Conservation (phyloP, 2,113 vertebrate species). For the Cinclus cinclus region DNA sequence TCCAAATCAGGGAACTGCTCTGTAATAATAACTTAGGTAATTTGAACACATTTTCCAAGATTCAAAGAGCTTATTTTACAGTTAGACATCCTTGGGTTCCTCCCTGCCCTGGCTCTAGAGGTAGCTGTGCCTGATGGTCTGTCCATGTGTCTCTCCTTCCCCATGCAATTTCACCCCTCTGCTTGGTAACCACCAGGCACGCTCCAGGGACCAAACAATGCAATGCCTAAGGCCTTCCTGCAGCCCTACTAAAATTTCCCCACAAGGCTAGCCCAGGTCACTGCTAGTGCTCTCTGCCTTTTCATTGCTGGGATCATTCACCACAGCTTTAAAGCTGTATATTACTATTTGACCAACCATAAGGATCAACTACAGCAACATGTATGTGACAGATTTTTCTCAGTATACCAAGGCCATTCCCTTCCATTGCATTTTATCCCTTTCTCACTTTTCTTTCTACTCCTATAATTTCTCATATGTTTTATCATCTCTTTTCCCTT, state of each 20-base stretch:
- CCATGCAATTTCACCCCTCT: neutral
- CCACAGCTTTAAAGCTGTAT: neutral
- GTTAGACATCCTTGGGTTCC: neutral
- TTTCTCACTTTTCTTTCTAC: no score
- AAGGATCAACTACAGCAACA: neutral
- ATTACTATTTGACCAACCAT: neutral
- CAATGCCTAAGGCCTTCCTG: neutral
- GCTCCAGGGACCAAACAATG: neutral
- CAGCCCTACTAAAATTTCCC: neutral
- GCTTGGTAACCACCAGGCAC: neutral
- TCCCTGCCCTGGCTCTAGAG: neutral
- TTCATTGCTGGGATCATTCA: neutral
- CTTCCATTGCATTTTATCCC: neutral
- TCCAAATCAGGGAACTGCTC: neutral
- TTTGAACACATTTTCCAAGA: neutral
- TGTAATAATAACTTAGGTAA: neutral
- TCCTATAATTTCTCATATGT: neutral
- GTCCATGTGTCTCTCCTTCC: neutral
- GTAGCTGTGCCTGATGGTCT: neutral
- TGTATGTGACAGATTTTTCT: neutral
- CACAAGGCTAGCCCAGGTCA: neutral
- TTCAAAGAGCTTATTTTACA: neutral
- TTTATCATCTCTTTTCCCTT: neutral
- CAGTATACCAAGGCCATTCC: neutral
- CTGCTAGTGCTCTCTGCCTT: neutral